Evolutionary conservation across 1,140 invertebrate species (phyloP), one percentile per base, ranked within the genome.

Genomic region (Bombus picipes): DNA sequence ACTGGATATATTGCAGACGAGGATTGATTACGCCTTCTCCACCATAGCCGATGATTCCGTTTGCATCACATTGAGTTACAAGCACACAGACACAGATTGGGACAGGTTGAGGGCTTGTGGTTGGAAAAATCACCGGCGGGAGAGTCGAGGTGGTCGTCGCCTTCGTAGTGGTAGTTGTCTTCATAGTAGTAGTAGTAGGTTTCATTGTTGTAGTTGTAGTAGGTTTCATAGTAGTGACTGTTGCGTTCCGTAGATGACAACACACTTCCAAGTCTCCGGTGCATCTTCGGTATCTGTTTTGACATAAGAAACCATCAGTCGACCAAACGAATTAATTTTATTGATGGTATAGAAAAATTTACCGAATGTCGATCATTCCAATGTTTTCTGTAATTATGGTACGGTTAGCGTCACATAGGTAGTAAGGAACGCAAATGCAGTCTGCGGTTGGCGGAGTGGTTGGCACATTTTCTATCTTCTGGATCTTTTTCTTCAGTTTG

Each of bases 351-450:
- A 28, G 15, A n/a, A 18, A 28, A 62, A 88, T 90, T 92, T 85
- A 95, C 94, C 96, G 92, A 9, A 96, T 90, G 87, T 96, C 96
- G 82, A 97, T 95, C 8, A 95, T 84, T 28, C 96, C 95, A 57
- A 93, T 77, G 0, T 96, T 96, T 89, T 96, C 95, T 4, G 93
- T 95, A 34, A 96, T 94, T 12, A 96, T 94, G 6, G 95, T 95
- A 43, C 88, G 88, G 37, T 96, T 96, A 43, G 94, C 89, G 47
- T 94, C 89, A 78, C 96, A 97, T 15, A 95, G 92, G 89, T 96
- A 96, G 87, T 96, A 96, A 10, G 95, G 95, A 0, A 96, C 95
- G 84, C 96, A 96, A 41, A 92, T 89, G 83, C 96, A 96, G 68
- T 88, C 80, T 3, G 76, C 25, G 0, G 85, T 53, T 5, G 84